Evolutionary conservation across 1,140 invertebrate species (phyloP).

Genomic region (Calephelis virginiensis): DNA sequence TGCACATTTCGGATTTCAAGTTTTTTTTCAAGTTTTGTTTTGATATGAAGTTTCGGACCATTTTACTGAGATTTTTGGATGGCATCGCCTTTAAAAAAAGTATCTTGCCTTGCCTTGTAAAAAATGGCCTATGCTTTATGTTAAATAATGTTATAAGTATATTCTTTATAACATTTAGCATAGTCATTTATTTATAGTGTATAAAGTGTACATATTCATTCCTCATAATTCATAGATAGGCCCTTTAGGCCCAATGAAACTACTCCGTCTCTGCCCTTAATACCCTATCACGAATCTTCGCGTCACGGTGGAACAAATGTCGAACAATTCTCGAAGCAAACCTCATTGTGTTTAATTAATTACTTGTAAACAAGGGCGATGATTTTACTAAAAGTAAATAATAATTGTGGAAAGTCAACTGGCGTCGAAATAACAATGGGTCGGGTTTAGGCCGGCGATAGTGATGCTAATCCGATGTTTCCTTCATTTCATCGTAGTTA

Average conservation of each 20-base stretch:
- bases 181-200: no score
- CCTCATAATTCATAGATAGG: no score
- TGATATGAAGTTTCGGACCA: no score
- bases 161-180: no score
- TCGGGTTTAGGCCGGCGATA: slow-evolving; percentile 44
- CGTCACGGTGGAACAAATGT: slow-evolving; percentile 39
- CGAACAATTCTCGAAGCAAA: slow-evolving; percentile 34
- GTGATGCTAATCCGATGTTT: slow-evolving; percentile 52
- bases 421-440: slow-evolving; percentile 61
- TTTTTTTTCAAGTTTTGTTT: no score
- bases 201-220: no score
- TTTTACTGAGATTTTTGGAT: no score
- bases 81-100: no score
- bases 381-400: slow-evolving; percentile 73
- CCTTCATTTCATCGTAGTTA: slow-evolving; percentile 40
- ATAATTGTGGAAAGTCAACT: slow-evolving; percentile 59
- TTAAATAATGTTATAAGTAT: no score
- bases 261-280: not conserved
- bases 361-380: slow-evolving; percentile 73
- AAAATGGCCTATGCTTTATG: no score
- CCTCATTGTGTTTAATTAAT: slow-evolving; percentile 72
- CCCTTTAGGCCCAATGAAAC: not conserved
- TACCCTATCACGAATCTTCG: slow-evolving; percentile 26
- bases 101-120: no score
- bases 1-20: no score